Evolutionary conservation across 2,888 invertebrate species (phyloP).

Genomic region (Cosmia trapezina): DNA sequence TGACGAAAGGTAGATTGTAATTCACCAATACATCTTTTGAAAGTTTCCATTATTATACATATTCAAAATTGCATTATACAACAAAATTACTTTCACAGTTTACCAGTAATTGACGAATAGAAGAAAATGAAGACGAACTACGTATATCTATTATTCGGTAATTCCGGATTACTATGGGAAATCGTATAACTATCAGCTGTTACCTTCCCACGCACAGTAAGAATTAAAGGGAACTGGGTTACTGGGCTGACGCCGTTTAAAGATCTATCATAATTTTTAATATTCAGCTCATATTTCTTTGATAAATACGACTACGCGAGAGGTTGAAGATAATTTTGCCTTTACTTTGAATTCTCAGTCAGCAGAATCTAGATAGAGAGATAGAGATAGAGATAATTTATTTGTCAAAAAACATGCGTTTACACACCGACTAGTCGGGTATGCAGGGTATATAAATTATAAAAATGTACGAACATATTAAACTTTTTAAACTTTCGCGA

Average conservation of each 20-base stretch:
- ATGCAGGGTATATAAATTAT: no score
- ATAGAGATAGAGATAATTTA: no score
- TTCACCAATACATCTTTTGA: background rate
- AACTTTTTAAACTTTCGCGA: no score
- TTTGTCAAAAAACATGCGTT: no score
- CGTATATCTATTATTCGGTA: slow-evolving; percentile 29
- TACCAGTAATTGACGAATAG: slow-evolving; percentile 1
- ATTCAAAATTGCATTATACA: background rate
- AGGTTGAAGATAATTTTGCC: slow-evolving; percentile 23
- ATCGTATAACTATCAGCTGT: slow-evolving; percentile 39
- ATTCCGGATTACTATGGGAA: slow-evolving; percentile 36
- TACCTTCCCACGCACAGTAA: slow-evolving; percentile 48
- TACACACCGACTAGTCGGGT: no score
- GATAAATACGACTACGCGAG: slow-evolving; percentile 10
- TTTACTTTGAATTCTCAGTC: slow-evolving; percentile 10
- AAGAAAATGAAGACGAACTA: slow-evolving; percentile 20
- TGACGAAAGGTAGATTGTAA: background rate
- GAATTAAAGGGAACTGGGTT: slow-evolving; percentile 49
- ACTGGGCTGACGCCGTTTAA: slow-evolving; percentile 38
- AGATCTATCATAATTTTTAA: slow-evolving; percentile 52
- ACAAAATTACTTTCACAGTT: background rate
- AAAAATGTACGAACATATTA: no score
- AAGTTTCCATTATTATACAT: background rate
- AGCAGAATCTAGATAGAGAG: no score
- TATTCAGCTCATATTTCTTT: slow-evolving; percentile 42